Evolutionary conservation across 2,797 vertebrate genomes (phyloP), one percentile per base, ranked within the genome.

Genomic region (Naso thynnoides): DNA sequence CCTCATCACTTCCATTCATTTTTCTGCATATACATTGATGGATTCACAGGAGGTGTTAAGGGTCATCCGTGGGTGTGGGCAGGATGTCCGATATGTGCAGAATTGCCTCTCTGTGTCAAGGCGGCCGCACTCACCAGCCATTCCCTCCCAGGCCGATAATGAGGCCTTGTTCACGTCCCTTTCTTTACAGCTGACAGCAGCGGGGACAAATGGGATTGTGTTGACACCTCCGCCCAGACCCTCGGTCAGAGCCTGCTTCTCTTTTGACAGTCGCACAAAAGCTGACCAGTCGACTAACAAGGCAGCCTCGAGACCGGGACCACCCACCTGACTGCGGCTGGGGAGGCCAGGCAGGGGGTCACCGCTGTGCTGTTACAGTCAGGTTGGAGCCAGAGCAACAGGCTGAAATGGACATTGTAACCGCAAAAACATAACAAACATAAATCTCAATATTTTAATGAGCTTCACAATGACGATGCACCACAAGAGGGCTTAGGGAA

Each of bases 131-230:
- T 87, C 83, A 27, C 57, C 56, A 67, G 64, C 82, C 47, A 16
- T 73, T 67, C 76, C 76, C 76, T 76, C 81, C 81, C 86, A 56
- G 64, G 64, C 57, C 61, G 79, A 93, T 91, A 91, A 94, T 87
- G 75, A 86, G 74, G 79, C 73, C 85, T 81, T 82, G 88, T 88
- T 84, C 79, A 49, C 78, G 83, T 90, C 86, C 80, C 76, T 87
- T 93, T 91, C 88, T 91, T 85, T 78, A 75, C 89, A 89, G 91
- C 84, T 91, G 90, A 92, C 92, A 92, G 86, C 84, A 70, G 82
- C 67, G 16, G 38, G 81, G 86, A 94, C 91, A 94, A 94, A 94
- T 92, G 86, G 89, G 77, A 79, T 81, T 81, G 83, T 80, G 84
- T 79, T 39, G 77, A 89, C 87, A 84, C 89, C 90, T 82, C 90